phyloP scores from a whole-genome alignment of 2,797 vertebrate species.

The Dipus sagitta region DNA sequence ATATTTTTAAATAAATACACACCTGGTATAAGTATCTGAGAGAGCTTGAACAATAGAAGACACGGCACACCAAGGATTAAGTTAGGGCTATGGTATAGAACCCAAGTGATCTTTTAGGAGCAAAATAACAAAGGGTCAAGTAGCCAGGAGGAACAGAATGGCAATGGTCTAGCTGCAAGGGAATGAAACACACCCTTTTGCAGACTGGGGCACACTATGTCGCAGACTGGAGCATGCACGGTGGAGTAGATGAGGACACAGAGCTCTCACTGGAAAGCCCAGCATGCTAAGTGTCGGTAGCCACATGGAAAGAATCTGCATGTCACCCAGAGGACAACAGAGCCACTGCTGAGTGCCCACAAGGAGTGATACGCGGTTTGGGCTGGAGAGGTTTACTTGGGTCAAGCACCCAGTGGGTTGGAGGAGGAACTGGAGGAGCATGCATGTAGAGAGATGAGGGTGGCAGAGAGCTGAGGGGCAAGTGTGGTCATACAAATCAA shows the following conservation, averaged over 20 bases:
- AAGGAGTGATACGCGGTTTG: neutral
- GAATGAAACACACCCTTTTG: neutral
- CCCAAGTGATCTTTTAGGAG: neutral
- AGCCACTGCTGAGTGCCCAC: neutral
- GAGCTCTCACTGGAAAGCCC: fast-evolving
- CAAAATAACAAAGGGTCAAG: neutral
- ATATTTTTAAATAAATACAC: neutral
- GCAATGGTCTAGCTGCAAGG: neutral
- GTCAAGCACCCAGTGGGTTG: neutral
- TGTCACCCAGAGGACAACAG: neutral
- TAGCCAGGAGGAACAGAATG: neutral
- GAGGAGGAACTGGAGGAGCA: neutral
- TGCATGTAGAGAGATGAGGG: neutral
- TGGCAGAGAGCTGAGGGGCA: no score
- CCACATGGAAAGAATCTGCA: neutral
- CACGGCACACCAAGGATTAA: neutral
- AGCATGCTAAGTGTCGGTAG: neutral
- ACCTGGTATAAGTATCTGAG: neutral
- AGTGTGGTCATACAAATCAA: neutral
- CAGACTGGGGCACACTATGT: fast-evolving
- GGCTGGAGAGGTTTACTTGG: neutral
- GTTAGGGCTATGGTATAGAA: neutral
- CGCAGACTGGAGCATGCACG: fast-evolving
- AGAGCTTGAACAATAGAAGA: neutral
- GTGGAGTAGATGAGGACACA: neutral